Evolutionary conservation across 1,140 invertebrate species (phyloP).

Genomic region (Portunus trituberculatus): DNA sequence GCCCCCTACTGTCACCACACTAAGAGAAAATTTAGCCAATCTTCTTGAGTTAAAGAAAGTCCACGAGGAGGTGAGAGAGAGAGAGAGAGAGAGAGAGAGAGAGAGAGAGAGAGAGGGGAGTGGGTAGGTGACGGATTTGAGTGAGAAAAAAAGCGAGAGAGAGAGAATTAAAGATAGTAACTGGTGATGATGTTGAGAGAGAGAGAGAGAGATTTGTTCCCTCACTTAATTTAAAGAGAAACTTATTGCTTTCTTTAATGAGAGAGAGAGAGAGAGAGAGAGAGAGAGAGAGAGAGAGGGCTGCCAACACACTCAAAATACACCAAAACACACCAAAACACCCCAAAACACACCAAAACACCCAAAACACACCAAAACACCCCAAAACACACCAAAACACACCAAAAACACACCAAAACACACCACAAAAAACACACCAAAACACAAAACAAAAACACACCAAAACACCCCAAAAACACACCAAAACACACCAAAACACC

Average conservation of each 20-base stretch:
- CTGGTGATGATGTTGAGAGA: no score
- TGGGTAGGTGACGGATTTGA: no score
- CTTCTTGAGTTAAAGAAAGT: background rate
- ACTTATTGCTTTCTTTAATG: no score
- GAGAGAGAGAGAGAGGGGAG: slow-evolving; percentile 44
- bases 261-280: slow-evolving; percentile 7
- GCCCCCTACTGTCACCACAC: background rate
- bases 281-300: background rate
- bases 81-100: slow-evolving; percentile 44
- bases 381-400: no score
- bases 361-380: no score
- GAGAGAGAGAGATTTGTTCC: no score
- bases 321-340: no score
- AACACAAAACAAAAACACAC: background rate
- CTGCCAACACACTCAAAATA: no score
- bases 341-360: no score
- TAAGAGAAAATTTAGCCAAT: background rate
- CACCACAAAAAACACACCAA: background rate
- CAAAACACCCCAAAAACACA: no score
- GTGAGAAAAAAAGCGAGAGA: background rate
- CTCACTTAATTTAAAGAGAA: no score
- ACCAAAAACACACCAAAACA: background rate
- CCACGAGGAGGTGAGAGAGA: background rate
- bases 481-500: no score
- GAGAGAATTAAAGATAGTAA: background rate